Conservation (phyloP, 2,888 invertebrate genomes). For the Hedychridium roseum region DNA sequence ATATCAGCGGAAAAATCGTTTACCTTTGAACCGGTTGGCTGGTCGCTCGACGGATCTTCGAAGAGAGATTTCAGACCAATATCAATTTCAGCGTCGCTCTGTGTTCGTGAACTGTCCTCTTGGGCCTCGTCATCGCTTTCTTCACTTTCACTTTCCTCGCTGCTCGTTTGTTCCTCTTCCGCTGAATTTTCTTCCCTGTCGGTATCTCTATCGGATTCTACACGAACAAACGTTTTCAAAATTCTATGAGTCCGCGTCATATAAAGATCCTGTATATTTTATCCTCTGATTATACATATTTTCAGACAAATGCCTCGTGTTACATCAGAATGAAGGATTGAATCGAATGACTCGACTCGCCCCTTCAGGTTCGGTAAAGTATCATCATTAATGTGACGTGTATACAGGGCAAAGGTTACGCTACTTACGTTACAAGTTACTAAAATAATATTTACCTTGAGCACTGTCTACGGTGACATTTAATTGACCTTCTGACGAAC, state of each 20-base stretch:
- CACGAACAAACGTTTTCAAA: too few relatives aligned
- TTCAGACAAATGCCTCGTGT: slow-evolving; percentile 61
- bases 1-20: not conserved
- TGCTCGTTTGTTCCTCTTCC: slow-evolving; percentile 40
- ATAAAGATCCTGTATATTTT: not conserved
- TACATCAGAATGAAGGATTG: slow-evolving; percentile 46
- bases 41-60: slow-evolving; percentile 63
- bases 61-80: slow-evolving; percentile 70
- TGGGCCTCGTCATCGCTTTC: slow-evolving; percentile 58
- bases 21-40: slow-evolving; percentile 31
- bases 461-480: slow-evolving; percentile 63
- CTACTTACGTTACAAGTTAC: too few relatives aligned
- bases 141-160: slow-evolving; percentile 45
- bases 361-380: slow-evolving; percentile 53
- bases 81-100: slow-evolving; percentile 63
- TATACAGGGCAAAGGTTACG: not conserved
- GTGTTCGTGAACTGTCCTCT: slow-evolving; percentile 51
- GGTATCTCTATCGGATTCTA: slow-evolving; percentile 50
- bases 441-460: slow-evolving; percentile 47
- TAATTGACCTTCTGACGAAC: slow-evolving; percentile 57
- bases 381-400: slow-evolving; percentile 45
- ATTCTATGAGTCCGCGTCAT: not conserved
- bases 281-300: slow-evolving; percentile 3
- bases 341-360: slow-evolving; percentile 51
- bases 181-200: slow-evolving; percentile 53